Conservation (phyloP, 2,797 vertebrate genomes). For the Myoxocephalus aenaeus region DNA sequence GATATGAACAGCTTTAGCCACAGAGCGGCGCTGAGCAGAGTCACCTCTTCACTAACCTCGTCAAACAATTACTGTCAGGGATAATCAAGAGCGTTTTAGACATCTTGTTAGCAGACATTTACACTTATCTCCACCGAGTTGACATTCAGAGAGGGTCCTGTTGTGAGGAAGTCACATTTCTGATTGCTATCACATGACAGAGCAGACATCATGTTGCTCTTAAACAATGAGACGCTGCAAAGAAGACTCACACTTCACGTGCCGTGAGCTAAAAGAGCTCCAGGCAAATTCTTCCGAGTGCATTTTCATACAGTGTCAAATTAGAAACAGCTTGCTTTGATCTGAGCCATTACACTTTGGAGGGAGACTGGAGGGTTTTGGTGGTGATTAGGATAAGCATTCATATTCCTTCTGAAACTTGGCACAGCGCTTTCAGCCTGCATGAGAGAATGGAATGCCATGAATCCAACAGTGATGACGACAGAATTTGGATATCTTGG, state of each 20-base stretch:
- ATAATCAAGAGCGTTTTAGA: slow-evolving; percentile 34
- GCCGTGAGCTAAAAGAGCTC: slow-evolving; percentile 43
- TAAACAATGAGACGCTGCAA: slow-evolving; percentile 27
- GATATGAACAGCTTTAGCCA: slow-evolving; percentile 5
- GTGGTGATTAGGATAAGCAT: slow-evolving; percentile 71
- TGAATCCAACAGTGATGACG: slow-evolving; percentile 72
- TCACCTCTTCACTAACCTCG: slow-evolving; percentile 17
- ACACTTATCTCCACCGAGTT: slow-evolving; percentile 22
- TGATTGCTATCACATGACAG: slow-evolving; percentile 44
- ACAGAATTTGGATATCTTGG: slow-evolving; percentile 67
- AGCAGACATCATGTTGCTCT: slow-evolving; percentile 24
- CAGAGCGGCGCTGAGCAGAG: neutral
- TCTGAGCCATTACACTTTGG: slow-evolving; percentile 61
- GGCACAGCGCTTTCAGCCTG: slow-evolving; percentile 45
- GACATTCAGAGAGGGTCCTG: slow-evolving; percentile 23
- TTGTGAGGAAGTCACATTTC: slow-evolving; percentile 21
- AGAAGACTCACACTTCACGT: slow-evolving; percentile 32
- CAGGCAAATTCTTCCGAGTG: slow-evolving; percentile 57
- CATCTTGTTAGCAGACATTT: slow-evolving; percentile 52
- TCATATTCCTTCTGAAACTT: slow-evolving; percentile 63
- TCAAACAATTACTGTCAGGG: slow-evolving; percentile 41
- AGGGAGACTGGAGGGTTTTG: slow-evolving; percentile 63
- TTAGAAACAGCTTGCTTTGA: slow-evolving; percentile 77
- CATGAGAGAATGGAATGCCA: slow-evolving; percentile 57
- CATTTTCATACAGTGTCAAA: slow-evolving; percentile 72